Percentiles rank a stretch among this genome's conserved stretches.
Evolutionary conservation across 2,888 invertebrate species (phyloP).

Genomic region (Pterobdella sp.): DNA sequence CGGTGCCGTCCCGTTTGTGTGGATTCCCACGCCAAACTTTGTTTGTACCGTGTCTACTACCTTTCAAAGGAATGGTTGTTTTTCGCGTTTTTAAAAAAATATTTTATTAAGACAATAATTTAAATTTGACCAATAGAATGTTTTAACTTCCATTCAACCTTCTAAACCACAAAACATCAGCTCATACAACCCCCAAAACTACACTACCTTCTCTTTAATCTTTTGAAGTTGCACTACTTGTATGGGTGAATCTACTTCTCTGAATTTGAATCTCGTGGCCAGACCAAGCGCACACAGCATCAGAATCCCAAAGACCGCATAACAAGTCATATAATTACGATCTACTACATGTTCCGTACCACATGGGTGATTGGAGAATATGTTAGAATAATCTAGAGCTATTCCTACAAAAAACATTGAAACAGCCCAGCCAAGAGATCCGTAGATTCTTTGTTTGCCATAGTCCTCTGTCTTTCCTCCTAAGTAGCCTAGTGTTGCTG

Average conservation of each 20-base stretch:
- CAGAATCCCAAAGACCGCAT: slow-evolving; percentile 89
- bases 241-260: slow-evolving; percentile 33
- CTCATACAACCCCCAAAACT: no score
- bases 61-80: background rate
- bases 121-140: no score
- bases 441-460: slow-evolving; percentile 95
- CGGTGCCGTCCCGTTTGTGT: background rate
- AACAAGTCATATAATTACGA: slow-evolving; percentile 96
- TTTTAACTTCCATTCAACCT: no score
- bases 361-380: slow-evolving; percentile 86
- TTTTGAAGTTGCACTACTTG: slow-evolving; percentile 41
- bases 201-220: slow-evolving; percentile 41
- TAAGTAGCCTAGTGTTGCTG: slow-evolving; percentile 58
- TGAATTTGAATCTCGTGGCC: slow-evolving; percentile 73
- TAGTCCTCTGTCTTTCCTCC: slow-evolving; percentile 69
- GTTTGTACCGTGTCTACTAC: slow-evolving; percentile 13
- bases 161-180: no score
- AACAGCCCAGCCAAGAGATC: slow-evolving; percentile 92
- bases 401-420: slow-evolving; percentile 90
- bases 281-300: slow-evolving; percentile 89
- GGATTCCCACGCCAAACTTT: background rate
- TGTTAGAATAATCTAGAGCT: slow-evolving; percentile 81
- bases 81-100: background rate
- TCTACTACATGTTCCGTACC: slow-evolving; percentile 72
- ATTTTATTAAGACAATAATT: background rate